A percentile compares a stretch with the other conserved stretches of the same genome.
Conservation (phyloP, 1,140 invertebrate species). For the Bombyx mandarina region DNA sequence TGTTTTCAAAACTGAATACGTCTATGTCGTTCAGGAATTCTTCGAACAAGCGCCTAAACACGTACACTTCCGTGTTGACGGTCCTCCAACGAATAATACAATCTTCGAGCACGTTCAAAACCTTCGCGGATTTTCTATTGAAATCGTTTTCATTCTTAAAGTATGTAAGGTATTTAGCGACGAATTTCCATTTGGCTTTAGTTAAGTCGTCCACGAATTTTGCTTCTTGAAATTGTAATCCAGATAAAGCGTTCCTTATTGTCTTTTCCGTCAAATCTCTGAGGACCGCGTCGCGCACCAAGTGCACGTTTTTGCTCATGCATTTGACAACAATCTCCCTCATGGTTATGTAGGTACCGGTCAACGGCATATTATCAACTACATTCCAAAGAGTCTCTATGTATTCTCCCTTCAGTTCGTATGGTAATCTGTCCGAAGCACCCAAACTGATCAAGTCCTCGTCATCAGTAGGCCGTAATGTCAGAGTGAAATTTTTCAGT, state of each 20-base stretch:
- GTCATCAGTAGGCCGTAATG: slow-evolving; percentile 31
- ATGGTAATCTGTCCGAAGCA: slow-evolving; percentile 14
- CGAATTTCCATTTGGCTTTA: slow-evolving; percentile 29
- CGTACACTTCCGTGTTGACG: slow-evolving; percentile 13
- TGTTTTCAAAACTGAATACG: not conserved
- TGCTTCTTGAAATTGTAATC: slow-evolving; percentile 1
- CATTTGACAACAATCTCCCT: slow-evolving; percentile 12
- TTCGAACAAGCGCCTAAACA: slow-evolving; percentile 4
- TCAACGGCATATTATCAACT: slow-evolving; percentile 22
- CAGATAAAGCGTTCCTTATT: no score
- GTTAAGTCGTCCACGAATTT: slow-evolving; percentile 10
- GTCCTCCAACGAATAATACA: slow-evolving; percentile 23
- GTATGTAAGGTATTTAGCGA: slow-evolving; percentile 24
- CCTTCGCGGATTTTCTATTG: slow-evolving; percentile 16
- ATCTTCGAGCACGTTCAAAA: slow-evolving; percentile 19
- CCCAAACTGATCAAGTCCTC: slow-evolving; percentile 26
- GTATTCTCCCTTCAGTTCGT: slow-evolving; percentile 18
- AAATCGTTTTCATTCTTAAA: slow-evolving; percentile 19
- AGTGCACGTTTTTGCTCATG: slow-evolving; percentile 14
- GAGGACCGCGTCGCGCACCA: slow-evolving; percentile 3
- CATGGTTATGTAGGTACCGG: slow-evolving; percentile 19
- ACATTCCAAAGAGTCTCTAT: slow-evolving; percentile 26
- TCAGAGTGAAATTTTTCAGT: slow-evolving; percentile 28
- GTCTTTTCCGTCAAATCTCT: no score
- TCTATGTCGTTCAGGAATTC: slow-evolving; percentile 7